Evolutionary conservation across 2,113 vertebrate genomes (phyloP).

Genomic region (Zosterops pallidus): DNA sequence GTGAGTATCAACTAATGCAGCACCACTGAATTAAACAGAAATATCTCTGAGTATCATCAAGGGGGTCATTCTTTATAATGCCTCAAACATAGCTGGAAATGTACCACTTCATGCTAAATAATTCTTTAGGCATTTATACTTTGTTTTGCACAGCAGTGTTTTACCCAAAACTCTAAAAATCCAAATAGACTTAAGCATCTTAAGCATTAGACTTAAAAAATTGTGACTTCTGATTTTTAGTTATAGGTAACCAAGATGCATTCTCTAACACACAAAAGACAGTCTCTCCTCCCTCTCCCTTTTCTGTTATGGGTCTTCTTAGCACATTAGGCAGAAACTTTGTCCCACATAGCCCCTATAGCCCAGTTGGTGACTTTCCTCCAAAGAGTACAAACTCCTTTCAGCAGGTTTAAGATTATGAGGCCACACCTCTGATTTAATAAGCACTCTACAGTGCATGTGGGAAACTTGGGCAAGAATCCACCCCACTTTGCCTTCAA

Average conservation of each 20-base stretch:
- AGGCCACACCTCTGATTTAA: slow-evolving; percentile 1
- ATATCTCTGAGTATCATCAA: not conserved
- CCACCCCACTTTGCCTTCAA: not conserved
- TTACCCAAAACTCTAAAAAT: not conserved
- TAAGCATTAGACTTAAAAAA: not conserved
- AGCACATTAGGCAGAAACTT: not conserved
- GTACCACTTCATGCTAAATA: not conserved
- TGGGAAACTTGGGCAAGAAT: not conserved
- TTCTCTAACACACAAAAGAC: not conserved
- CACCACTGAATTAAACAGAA: not conserved
- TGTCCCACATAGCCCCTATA: not conserved
- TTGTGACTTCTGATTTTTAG: not conserved
- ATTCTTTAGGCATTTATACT: not conserved
- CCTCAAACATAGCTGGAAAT: not conserved
- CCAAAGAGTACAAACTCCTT: not conserved
- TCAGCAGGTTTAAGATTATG: not conserved
- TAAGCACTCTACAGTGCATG: not conserved
- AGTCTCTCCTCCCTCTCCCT: not conserved
- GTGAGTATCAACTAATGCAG: not conserved
- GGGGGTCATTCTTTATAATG: not conserved
- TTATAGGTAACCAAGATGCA: not conserved
- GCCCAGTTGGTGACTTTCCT: not conserved
- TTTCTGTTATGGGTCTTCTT: not conserved
- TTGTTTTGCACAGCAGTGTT: not conserved
- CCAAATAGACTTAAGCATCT: not conserved